Evolutionary conservation across 2,888 invertebrate genomes (phyloP), one percentile per base, ranked within the genome.

Genomic region (Byasa hedistus): DNA sequence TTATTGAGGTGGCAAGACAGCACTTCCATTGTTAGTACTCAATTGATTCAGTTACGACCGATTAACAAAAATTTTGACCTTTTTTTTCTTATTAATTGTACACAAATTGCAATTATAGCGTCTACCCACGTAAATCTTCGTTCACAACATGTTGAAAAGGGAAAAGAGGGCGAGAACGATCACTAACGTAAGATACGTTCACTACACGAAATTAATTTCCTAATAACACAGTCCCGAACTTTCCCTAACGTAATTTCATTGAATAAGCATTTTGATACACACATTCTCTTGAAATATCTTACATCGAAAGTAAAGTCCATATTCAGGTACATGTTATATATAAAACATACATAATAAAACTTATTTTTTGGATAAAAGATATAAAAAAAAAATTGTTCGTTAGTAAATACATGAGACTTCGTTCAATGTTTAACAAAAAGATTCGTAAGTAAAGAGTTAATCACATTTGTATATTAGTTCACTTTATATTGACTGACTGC

Each of bases 91-190:
- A n/a, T n/a, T n/a, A n/a, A 54, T 36, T 24, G 39, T 58, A 48
- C 39, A 65, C n/a, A 58, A 27, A 68, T 59, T 59, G 24, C 61
- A 36, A 68, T 69, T 64, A 65, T 69, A 68, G 68, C 23, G 52
- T 67, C 64, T 54, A 64, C 63, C 64, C 61, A 61, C 63, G 59
- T 55, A 69, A 72, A 73, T 72, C 73, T 72, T 77, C 77, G 77
- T 79, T 79, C 76, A 86, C 91, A 91, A 90, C 89, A 83, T 80
- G 89, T 91, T 90, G 90, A 91, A 91, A 91, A 91, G 90, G 81
- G 89, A 91, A 87, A 83, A 85, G 80, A 86, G 86, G 83, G 86
- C 75, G 76, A 76, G 71, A 74, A 76, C 79, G 78, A 74, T 70
- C 79, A 79, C 79, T 81, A 80, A 79, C 75, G 72, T 77, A 79